Conservation (phyloP, 2,113 vertebrate genomes). For the Malurus cyaneus region DNA sequence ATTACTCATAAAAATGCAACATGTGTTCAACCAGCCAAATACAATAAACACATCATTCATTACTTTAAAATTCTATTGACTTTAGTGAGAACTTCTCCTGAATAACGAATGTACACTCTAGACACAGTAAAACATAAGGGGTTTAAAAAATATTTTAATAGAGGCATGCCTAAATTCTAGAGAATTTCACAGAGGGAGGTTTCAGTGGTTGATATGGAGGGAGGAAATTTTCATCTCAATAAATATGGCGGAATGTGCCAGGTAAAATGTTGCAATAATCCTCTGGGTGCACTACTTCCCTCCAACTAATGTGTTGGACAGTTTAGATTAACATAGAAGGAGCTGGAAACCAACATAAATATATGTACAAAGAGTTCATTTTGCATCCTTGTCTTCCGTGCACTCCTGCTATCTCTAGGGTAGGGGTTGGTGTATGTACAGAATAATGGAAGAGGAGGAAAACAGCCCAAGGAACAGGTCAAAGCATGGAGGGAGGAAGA, state of each 20-base stretch:
- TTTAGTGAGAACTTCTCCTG: not conserved
- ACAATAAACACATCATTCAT: not conserved
- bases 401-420: accelerated
- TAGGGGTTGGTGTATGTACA: not conserved
- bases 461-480: not conserved
- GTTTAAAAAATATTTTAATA: not conserved
- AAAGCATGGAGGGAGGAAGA: not conserved
- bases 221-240: not conserved
- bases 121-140: not conserved
- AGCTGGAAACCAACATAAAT: not conserved
- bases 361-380: not conserved
- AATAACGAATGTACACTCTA: not conserved
- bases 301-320: not conserved
- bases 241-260: not conserved
- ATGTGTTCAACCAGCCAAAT: not conserved
- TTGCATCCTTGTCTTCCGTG: not conserved
- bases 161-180: not conserved
- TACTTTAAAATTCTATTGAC: not conserved
- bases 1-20: conserved; percentile 10
- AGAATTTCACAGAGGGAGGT: not conserved
- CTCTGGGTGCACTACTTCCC: not conserved
- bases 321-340: not conserved
- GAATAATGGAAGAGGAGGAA: not conserved
- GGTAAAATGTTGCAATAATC: conserved; percentile 12
- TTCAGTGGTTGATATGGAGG: not conserved